Evolutionary conservation across 2,113 vertebrate genomes (phyloP), one percentile per base, ranked within the genome.

Genomic region (Phylloscopus trochilus): DNA sequence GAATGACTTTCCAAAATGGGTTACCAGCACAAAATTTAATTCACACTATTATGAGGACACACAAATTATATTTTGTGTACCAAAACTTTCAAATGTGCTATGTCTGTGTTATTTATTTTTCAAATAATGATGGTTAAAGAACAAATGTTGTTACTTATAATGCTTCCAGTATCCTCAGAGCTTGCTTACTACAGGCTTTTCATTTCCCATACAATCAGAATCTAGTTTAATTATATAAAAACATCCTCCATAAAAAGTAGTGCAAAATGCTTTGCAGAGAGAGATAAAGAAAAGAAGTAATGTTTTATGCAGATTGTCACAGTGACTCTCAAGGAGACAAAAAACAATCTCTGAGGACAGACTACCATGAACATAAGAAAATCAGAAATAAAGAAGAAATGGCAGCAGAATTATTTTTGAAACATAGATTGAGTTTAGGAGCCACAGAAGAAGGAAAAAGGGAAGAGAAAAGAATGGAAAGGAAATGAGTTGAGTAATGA

Each of bases 221-320:
- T 76, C 49, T 69, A 87, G 67, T 92, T 92, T 96, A 89, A 93
- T 94, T 92, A 60, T 84, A 93, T 75, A 87, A 95, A 94, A 89
- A 10, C 46, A 76, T 69, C 31, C 30, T 93, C 49, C 53, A 79
- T 72, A 60, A 93, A 89, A 97, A 89, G 73, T 78, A 62, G 37
- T 31, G 24, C 39, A 94, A 95, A 96, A 78, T 78, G 46, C 23
- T 90, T 97, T 96, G 66, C 90, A 89, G 83, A 79, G 83, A 92
- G 68, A 89, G 44, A 93, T 75, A 94, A 93, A 92, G 76, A 94
- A 90, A 92, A 90, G 39, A 70, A 72, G 41, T 52, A 81, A 60
- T 87, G 58, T 92, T 96, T 94, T 93, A 79, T 1, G 0, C 37
- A 92, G 66, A 92, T 82, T 94, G 47, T 15, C 37, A 74, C 64